Evolutionary conservation across 2,888 invertebrate genomes (phyloP), one percentile per base, ranked within the genome.

Genomic region (Torymus texanus): DNA sequence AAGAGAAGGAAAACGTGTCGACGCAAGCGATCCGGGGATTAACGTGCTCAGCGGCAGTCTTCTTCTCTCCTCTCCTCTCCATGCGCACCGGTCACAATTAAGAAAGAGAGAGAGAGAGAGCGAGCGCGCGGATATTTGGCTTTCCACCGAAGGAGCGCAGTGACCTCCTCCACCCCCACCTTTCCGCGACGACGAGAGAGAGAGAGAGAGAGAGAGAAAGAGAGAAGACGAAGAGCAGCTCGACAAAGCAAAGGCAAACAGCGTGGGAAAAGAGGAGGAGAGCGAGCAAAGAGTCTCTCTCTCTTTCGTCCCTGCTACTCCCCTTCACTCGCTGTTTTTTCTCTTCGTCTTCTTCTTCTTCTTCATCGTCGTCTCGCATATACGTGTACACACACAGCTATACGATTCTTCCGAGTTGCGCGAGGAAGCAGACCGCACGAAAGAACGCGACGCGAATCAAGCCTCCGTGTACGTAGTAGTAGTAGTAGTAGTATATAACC

Each of bases 221-320:
- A 41, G 41, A 41, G 41, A 41, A 29, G 29, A 29, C 29, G 41
- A 41, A 41, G 41, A 8, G 41, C 71, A 8, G 8, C 71, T 77
- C 77, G 71, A 72, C 78, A 75, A 79, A 70, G 79, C 79, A 66
- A 58, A 66, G 72, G 78, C 70, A 68, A 79, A 67, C 75, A 76
- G 72, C 79, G 79, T 79, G 79, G 79, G 79, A 79, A 79, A 79
- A 72, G 79, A 76, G 75, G 67, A 72, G 66, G 79, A 65, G 70
- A 21, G 50, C 41, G 71, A 51, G 62, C 50, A 21, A 59, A 29
- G 29, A 29, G 29, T 41, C 8, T 41, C 41, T 41, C 41, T 41
- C 41, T 41, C 41, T 29, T 1, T 50, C 29, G 29, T 53, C 67
- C 56, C 21, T 16, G 61, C 55, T 50, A n/a, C 61, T 41, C 12